Conservation (phyloP, 2,888 invertebrate genomes). For the Rhagonycha lutea region DNA sequence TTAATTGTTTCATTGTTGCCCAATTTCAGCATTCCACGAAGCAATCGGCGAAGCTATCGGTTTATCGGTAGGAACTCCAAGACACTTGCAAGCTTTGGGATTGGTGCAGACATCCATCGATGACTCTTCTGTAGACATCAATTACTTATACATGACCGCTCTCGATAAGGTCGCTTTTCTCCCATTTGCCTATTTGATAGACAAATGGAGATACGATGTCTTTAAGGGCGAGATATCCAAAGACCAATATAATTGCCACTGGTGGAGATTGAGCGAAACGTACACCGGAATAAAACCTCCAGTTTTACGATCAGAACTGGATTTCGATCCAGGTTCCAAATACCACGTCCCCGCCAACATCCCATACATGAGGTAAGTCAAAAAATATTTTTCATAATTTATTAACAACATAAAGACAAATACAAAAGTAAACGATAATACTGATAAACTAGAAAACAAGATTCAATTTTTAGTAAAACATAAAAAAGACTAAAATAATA, state of each 20-base stretch:
- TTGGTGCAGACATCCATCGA: conserved; percentile 80
- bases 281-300: conserved; percentile 88
- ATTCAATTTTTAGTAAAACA: conserved; percentile 27
- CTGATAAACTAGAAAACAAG: conserved; percentile 32
- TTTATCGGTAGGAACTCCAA: conserved; percentile 81
- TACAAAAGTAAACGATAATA: conserved; percentile 36
- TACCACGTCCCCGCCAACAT: conserved; percentile 91
- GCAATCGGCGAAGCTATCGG: conserved; percentile 89
- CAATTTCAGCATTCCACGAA: conserved; percentile 81
- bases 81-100: conserved; percentile 82
- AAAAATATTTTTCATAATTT: conserved; percentile 22
- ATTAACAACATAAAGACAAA: conserved; percentile 27
- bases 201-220: conserved; percentile 85
- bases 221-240: conserved; percentile 75
- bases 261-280: conserved; percentile 84
- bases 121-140: conserved; percentile 81
- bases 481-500: conserved; percentile 26
- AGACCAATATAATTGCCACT: conserved; percentile 84
- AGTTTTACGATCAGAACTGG: conserved; percentile 79
- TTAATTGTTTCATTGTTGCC: neutral
- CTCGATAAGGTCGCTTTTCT: conserved; percentile 84
- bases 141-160: conserved; percentile 82
- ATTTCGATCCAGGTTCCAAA: conserved; percentile 92
- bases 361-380: conserved; percentile 83
- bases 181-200: conserved; percentile 83